These are phyloP conservation scores for Silurus meridionalis DNA, from an alignment of 2,113 vertebrate genomes.

Conservation along the genomic window DNA sequence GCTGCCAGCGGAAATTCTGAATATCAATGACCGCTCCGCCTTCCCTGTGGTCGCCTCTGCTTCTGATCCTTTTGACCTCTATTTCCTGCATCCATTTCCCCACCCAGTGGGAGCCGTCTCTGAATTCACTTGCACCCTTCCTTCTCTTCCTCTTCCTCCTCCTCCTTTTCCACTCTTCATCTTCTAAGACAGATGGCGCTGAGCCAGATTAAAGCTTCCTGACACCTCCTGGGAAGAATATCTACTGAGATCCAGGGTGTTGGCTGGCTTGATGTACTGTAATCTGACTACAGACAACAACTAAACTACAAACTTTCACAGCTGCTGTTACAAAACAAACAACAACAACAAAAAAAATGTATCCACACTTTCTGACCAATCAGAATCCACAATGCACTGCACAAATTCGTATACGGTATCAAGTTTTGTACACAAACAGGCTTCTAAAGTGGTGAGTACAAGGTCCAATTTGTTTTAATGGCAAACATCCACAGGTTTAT, in stretches of 20 bases:
- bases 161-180: not conserved
- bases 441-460: not conserved
- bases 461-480: not conserved
- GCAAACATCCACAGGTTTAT: not conserved
- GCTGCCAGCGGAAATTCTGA: constrained; percentile 45
- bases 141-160: constrained; percentile 3
- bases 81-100: constrained; percentile 49
- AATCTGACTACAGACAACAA: not conserved
- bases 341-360: not conserved
- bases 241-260: not conserved
- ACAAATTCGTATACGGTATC: not conserved
- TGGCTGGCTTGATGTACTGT: not conserved
- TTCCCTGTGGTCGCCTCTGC: constrained; percentile 36
- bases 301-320: not conserved
- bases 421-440: not conserved
- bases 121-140: constrained; percentile 24
- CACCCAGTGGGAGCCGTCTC: constrained; percentile 30
- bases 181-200: constrained; percentile 11
- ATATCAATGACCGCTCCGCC: constrained; percentile 52
- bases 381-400: not conserved
- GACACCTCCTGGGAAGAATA: not conserved
- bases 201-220: constrained; percentile 18
- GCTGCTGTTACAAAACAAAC: not conserved
- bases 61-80: constrained; percentile 54
- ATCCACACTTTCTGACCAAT: not conserved